Evolutionary conservation across 2,888 invertebrate species (phyloP), one percentile per base, ranked within the genome.

Genomic region (Apamea anceps): DNA sequence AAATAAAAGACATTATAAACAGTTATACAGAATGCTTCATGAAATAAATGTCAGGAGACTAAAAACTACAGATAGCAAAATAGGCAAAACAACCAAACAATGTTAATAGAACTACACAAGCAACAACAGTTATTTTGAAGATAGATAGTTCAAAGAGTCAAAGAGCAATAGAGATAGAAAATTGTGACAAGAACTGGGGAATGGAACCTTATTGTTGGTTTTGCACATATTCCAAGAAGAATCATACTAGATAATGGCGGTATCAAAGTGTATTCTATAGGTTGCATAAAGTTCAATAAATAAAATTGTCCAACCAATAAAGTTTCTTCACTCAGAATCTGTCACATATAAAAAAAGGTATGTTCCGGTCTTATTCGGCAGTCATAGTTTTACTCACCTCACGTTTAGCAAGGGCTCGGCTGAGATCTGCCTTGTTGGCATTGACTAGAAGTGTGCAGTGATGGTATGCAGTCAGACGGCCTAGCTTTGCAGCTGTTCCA

Each of bases 371-470:
- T 68, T 75, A 77, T 66, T 71, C 45, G 75, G 85, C 80, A 79
- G 85, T 90, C 15, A 6, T 60, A 67, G 60, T 57, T 60, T 75
- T 80, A 94, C 96, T 97, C 97, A 98, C 98, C 97, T 98, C 98
- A 93, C 98, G 97, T 94, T 98, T 98, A 81, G 98, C 97, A 82
- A 99, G 97, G 79, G 98, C 97, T 90, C 98, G 97, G 90, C 98
- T 98, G 93, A 99, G 97, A 93, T 98, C 97, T 86, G 97, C 94
- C 95, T 98, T 98, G 93, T 99, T 98, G 85, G 98, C 98, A 92
- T 98, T 98, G 84, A 99, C 98, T 93, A 99, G 97, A 88, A 99
- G 97, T 7, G 99, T 99, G 95, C 99, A 99, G 95, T 99, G 99
- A 94, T 99, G 99, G 97, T 99, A 99, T n/a, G 99, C 98, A 92